These are phyloP conservation scores for Gari tellinella DNA, from an alignment of 2,888 invertebrate species.

Conservation along the genomic window DNA sequence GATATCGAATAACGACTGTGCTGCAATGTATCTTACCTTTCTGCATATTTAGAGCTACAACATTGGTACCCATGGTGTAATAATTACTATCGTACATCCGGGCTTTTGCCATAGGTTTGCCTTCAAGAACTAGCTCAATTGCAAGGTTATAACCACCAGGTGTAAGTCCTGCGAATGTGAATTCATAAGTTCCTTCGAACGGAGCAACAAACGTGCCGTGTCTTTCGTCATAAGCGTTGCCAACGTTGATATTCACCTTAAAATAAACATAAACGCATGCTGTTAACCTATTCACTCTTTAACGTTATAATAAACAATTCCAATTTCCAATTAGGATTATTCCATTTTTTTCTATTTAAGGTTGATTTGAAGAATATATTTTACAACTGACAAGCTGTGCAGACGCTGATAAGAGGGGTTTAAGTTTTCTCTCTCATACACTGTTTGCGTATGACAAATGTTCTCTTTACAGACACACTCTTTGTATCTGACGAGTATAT, in stretches of 20 bases:
- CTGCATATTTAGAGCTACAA: slow-evolving; percentile 35
- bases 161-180: slow-evolving; percentile 33
- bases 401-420: too few relatives aligned
- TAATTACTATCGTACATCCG: slow-evolving; percentile 37
- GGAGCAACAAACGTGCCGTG: slow-evolving; percentile 55
- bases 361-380: background rate
- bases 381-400: too few relatives aligned
- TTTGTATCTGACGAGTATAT: too few relatives aligned
- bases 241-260: slow-evolving; percentile 46
- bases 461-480: too few relatives aligned
- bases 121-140: slow-evolving; percentile 45
- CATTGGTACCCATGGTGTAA: slow-evolving; percentile 59
- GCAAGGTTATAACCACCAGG: slow-evolving; percentile 32
- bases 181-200: slow-evolving; percentile 50
- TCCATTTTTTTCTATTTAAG: background rate
- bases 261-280: background rate
- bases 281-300: background rate
- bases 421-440: too few relatives aligned
- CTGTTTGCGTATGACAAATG: too few relatives aligned
- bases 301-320: background rate
- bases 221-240: slow-evolving; percentile 47
- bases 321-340: too few relatives aligned
- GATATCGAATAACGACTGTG: too few relatives aligned
- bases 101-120: slow-evolving; percentile 27
- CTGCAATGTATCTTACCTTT: slow-evolving; percentile 26